A percentile compares a stretch with the other conserved stretches of the same genome.
Evolutionary conservation across 2,113 vertebrate genomes (phyloP).

Genomic region (Prietella phreatophila): DNA sequence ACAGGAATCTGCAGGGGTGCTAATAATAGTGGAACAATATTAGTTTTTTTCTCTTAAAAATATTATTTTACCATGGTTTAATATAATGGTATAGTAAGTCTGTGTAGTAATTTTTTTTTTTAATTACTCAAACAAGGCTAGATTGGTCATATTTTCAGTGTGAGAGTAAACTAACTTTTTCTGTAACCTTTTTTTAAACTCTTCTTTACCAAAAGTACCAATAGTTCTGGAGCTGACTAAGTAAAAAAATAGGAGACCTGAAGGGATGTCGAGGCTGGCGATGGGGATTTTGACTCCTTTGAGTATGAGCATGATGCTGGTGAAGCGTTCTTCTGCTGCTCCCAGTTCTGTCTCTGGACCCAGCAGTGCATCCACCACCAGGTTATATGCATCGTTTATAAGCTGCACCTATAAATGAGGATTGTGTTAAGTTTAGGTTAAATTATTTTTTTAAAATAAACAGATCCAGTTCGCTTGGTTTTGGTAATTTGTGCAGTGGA

Average conservation of each 20-base stretch:
- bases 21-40: not conserved
- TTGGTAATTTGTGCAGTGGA: not conserved
- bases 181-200: too few species aligned
- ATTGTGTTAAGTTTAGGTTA: not conserved
- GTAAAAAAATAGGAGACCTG: conserved; percentile 63
- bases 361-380: conserved; percentile 77
- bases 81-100: too few species aligned
- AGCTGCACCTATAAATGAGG: conserved; percentile 72
- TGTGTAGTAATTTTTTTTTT: too few species aligned
- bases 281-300: conserved; percentile 74
- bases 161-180: not conserved
- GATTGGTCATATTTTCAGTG: not conserved
- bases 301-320: conserved; percentile 67
- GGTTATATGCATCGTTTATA: conserved; percentile 77
- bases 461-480: not conserved
- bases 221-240: not conserved
- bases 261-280: conserved; percentile 80
- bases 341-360: conserved; percentile 64
- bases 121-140: too few species aligned
- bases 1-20: not conserved
- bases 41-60: too few species aligned
- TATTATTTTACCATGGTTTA: too few species aligned
- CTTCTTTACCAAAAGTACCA: not conserved
- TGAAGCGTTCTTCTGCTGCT: conserved; percentile 66
- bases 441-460: too few species aligned